phyloP scores from a whole-genome alignment of 2,113 vertebrate species.

The Heterotilapia buettikoferi region DNA sequence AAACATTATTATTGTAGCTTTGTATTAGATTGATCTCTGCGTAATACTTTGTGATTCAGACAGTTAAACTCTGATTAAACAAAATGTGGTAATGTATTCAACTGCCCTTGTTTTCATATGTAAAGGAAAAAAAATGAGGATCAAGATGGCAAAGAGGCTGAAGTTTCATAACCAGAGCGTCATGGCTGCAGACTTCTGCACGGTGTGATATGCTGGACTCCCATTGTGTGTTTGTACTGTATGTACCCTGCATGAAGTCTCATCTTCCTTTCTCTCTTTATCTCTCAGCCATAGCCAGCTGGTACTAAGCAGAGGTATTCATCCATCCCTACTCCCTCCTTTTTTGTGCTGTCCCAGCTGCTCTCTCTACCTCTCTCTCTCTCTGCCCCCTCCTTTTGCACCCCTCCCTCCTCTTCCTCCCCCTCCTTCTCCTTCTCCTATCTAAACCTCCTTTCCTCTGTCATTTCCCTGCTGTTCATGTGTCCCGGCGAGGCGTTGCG shows the following conservation, averaged over 20 bases:
- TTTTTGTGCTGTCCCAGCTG: constrained; percentile 31
- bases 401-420: not conserved
- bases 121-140: not conserved
- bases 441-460: constrained; percentile 41
- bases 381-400: constrained; percentile 1
- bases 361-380: constrained; percentile 21
- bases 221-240: not conserved
- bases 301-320: constrained; percentile 56
- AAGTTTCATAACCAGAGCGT: constrained; percentile 39
- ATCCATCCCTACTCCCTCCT: constrained; percentile 22
- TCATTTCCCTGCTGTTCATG: constrained; percentile 47
- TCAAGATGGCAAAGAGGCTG: not conserved
- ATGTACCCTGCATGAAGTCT: not conserved
- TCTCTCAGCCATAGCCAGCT: constrained; percentile 39
- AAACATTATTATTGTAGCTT: not conserved
- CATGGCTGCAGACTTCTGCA: not conserved
- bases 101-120: not conserved
- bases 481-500: constrained; percentile 28
- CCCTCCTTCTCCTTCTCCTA: not conserved
- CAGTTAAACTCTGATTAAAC: not conserved
- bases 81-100: rapidly evolving
- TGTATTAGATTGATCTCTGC: not conserved
- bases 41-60: not conserved
- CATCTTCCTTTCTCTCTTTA: constrained; percentile 6
- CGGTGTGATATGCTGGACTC: not conserved